Evolutionary conservation across 2,113 vertebrate genomes (phyloP), one percentile per base, ranked within the genome.

Genomic region (Rhinopomastus cyanomelas): DNA sequence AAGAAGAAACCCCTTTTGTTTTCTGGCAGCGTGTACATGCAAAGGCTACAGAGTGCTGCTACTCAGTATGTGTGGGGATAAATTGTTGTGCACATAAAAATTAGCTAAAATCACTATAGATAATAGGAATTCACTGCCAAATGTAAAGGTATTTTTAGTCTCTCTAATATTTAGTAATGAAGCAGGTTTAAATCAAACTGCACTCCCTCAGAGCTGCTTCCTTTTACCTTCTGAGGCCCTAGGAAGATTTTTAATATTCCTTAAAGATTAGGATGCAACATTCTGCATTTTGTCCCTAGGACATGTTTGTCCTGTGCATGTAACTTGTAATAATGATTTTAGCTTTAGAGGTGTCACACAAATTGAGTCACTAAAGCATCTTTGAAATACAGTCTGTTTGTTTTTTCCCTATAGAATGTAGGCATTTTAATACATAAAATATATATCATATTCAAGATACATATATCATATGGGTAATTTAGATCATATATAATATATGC

Each of bases 271-370:
- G 29, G 17, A 19, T 69, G 42, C 6, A 52, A 15, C 9, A 22
- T 39, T 75, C 30, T 65, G 8, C 60, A 1, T 60, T 66, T 53
- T 65, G 15, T 78, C 36, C 19, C 71, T 72, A 64, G 71, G 14
- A 30, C 1, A 0, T 49, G 6, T 75, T 57, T 5, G 1, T 4
- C 46, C 3, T 44, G 7, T 67, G 67, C 8, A 5, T 89, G 11
- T 74, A 34, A 72, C 84, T 67, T 57, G 16, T 64, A 68, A 21
- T 77, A 56, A 74, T 19, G 25, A 48, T 68, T 88, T 80, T 83
- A 5, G 5, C 26, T 69, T 65, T 53, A 62, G 20, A 20, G 3
- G 23, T 82, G 21, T 64, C 30, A 12, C 11, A 55, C 67, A 56
- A 85, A 77, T 17, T 20, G 23, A n/a, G 29, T 74, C 21, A 46